Evolutionary conservation across 53 echinoderm and acorn worm species (phyloP).

Genomic region (Crossaster papposus): DNA sequence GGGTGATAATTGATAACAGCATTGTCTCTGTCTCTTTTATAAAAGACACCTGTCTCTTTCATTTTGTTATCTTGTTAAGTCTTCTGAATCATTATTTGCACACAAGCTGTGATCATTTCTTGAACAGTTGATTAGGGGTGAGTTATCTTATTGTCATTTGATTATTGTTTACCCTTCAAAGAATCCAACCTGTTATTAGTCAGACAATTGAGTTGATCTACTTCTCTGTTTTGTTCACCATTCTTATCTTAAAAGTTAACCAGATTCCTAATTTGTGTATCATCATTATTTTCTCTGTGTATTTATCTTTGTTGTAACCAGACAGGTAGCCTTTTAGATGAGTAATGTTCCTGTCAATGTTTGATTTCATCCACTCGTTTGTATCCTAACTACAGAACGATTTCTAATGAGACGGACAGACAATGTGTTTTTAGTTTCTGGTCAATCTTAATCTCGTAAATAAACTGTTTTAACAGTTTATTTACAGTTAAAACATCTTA

Average conservation of each 20-base stretch:
- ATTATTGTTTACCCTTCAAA: background rate
- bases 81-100: background rate
- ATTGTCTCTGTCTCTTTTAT: too few species aligned
- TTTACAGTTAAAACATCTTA: background rate
- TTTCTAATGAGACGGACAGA: background rate
- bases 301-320: background rate
- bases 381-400: background rate
- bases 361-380: background rate
- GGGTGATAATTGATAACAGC: background rate
- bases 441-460: background rate
- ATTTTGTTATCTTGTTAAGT: background rate
- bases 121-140: too few species aligned
- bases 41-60: background rate
- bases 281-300: background rate
- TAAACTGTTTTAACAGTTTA: background rate
- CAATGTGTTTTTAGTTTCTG: background rate
- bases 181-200: background rate
- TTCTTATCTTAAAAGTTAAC: background rate
- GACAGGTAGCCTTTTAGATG: too few species aligned
- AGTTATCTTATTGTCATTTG: too few species aligned
- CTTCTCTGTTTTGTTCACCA: background rate
- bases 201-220: background rate
- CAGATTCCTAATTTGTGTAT: background rate
- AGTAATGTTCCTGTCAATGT: background rate
- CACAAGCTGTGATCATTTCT: background rate